phyloP scores from a whole-genome alignment of 2,113 vertebrate genomes.

The Dasyornis broadbenti region DNA sequence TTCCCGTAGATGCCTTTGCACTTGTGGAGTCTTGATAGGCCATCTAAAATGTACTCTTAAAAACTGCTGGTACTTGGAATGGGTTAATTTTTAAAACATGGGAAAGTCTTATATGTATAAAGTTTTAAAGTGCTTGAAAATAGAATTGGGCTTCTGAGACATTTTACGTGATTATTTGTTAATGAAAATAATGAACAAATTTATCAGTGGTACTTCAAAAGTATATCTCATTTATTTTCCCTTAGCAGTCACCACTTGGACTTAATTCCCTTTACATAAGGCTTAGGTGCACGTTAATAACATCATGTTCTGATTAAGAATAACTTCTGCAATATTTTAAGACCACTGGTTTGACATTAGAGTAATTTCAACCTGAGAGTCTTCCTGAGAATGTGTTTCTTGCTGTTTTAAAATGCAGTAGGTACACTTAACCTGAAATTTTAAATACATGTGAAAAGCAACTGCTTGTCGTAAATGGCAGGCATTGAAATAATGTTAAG shows the following conservation, averaged over 20 bases:
- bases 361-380: not conserved
- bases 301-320: not conserved
- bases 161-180: not conserved
- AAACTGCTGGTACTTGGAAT: not conserved
- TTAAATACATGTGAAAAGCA: not conserved
- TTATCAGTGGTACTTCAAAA: not conserved
- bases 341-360: not conserved
- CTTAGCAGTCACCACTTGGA: not conserved
- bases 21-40: not conserved
- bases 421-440: not conserved
- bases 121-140: not conserved
- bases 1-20: not conserved
- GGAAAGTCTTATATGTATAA: not conserved
- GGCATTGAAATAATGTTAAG: conserved; percentile 2
- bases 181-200: not conserved
- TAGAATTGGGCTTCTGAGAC: not conserved
- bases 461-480: not conserved
- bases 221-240: not conserved
- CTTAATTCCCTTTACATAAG: not conserved
- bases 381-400: not conserved
- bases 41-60: not conserved
- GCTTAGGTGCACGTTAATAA: not conserved
- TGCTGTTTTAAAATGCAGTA: not conserved
- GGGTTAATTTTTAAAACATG: not conserved
- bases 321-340: not conserved